Base-by-base conservation (phyloP, 2,797 vertebrate genomes). In the Parauchenoglanis punctatus region DNA sequence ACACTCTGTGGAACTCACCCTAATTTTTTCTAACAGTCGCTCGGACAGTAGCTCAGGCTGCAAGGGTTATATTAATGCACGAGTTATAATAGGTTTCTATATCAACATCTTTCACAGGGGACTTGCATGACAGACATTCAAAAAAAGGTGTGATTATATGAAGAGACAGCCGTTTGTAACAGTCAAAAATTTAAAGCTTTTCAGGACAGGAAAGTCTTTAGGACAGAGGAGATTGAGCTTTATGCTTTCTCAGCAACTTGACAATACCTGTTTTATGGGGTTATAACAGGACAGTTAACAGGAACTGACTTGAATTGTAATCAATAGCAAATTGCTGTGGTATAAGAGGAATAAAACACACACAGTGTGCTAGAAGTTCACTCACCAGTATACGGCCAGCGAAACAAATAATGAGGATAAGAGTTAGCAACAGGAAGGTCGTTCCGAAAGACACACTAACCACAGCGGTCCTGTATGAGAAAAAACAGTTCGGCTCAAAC, bases 361-460 rank as follows among this genome's bases (percentile, higher is more conserved):
- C 13, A 46, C 40, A 40, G 40, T 40, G 40, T 40, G 40, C 40
- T 40, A 40, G 40, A 40, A 28, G 76, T 68, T 86, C 93, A 97
- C 98, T 86, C 96, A 99, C 98, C 97, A 98, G 92, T 86, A 99
- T 96, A 90, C 98, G 98, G 91, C 97, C 97, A 87, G 97, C 96
- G 61, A 99, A 99, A 94, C 98, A 99, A 91, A 98, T 94, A 88
- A 97, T 95, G 84, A 99, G 96, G 94, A 98, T 98, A 88, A 97
- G 94, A 91, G 96, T 96, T 86, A 99, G 90, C 28, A 97, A 91
- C 87, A 99, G 94, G 93, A 98, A 99, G 0, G 98, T 96, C 88
- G 95, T 92, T 89, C 98, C 98, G 72, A 99, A 99, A 81, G 98
- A 99, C 91, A 99, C 96, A 91, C 97, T 98, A 73, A 99, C 95